Base-by-base conservation (phyloP, 2,888 invertebrate species). In the Microchrysa polita region DNA sequence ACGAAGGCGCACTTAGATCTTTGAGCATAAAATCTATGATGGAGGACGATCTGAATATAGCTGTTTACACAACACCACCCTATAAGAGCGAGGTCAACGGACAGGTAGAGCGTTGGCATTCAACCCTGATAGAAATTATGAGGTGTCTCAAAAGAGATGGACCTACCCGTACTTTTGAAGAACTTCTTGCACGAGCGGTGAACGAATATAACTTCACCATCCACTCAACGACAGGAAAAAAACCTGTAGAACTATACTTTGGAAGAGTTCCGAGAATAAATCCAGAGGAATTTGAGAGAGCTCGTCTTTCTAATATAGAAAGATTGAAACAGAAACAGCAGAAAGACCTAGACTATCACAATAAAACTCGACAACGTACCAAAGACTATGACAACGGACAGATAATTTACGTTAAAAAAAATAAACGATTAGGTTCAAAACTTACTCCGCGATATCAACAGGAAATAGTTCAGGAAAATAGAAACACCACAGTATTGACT, bases 361-460 rank as follows among this genome's bases (percentile, higher is more conserved):
- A 77, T n/a, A 76, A 76, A 69, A 69, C 48, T 34, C 72, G 76
- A 14, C 59, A 78, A 20, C 52, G 72, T 7, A 61, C 65, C 2
- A 77, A 76, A 75, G 42, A 72, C 14, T 76, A 74, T 20, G 48
- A 75, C 23, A 55, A 61, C 14, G 77, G 76, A 18, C 67, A 78
- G 55, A 42, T 59, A 10, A 65, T 76, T 7, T 74, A 57, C 44
- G 74, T 78, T 1, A 77, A 57, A 65, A 75, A 74, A 1, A 78
- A 76, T 23, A 78, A 77, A 61, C 22, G 75, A 27, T n/a, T 74
- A 73, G 77, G 77, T 1, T 71, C 76, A 1, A 76, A 75, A 52
- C 69, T 74, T 10, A 73, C 73, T 22, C 23, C 16, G 4, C n/a
- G 74, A 9, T 74, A 75, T 27, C 60, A 53, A 60, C 42, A 71